Evolutionary conservation across 2,888 invertebrate genomes (phyloP).

Genomic region (Aspidiotus destructor): DNA sequence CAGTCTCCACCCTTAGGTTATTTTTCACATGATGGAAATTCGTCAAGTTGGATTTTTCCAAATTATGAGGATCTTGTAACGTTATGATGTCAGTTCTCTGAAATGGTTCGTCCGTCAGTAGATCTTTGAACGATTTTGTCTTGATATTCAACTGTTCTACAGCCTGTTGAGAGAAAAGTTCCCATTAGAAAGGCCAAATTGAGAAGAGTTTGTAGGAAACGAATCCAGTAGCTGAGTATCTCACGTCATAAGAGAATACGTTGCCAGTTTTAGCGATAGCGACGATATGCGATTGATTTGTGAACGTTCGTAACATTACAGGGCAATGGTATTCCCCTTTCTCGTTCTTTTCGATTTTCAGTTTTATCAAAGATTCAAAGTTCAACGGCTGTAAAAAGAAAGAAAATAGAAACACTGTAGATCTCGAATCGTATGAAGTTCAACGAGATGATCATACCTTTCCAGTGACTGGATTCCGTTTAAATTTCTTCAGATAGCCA

Average conservation of each 20-base stretch:
- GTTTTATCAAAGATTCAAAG: conserved; percentile 66
- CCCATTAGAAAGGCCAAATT: background rate
- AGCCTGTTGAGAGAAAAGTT: conserved; percentile 47
- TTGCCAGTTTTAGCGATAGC: conserved; percentile 85
- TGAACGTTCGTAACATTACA: conserved; percentile 82
- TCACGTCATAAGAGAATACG: conserved; percentile 78
- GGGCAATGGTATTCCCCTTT: conserved; percentile 84
- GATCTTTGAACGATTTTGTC: conserved; percentile 85
- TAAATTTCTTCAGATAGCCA: conserved; percentile 80
- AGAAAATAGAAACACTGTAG: conserved; percentile 20
- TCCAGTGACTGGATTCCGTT: conserved; percentile 88
- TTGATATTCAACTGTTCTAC: conserved; percentile 93
- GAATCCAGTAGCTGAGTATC: conserved; percentile 10
- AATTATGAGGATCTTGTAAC: conserved; percentile 80
- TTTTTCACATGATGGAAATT: conserved; percentile 89
- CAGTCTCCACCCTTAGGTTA: conserved; percentile 75
- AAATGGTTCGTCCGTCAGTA: conserved; percentile 82
- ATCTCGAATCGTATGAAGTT: background rate
- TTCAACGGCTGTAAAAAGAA: conserved; percentile 57
- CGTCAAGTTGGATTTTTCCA: conserved; percentile 89
- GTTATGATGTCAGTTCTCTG: conserved; percentile 79
- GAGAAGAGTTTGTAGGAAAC: background rate
- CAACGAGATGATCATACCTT: conserved; percentile 47
- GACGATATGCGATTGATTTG: conserved; percentile 87
- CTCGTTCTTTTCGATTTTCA: conserved; percentile 79